Evolutionary conservation across 2,113 vertebrate genomes (phyloP).

Genomic region (Scomber colias): DNA sequence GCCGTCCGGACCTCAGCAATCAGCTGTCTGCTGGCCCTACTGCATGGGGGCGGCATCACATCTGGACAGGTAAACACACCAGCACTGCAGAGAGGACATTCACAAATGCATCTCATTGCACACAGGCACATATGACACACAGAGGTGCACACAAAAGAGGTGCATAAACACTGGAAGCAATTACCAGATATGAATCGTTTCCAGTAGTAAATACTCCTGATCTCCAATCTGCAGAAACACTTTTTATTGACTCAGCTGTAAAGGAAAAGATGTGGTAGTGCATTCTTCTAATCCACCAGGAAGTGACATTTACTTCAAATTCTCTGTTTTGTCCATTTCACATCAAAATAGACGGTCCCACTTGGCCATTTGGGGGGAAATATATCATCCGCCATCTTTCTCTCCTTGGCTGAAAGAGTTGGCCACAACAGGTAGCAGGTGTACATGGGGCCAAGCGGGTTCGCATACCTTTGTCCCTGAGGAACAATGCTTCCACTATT

Average conservation of each 20-base stretch:
- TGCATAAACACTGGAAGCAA: slow-evolving; percentile 16
- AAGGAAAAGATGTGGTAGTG: slow-evolving; percentile 56
- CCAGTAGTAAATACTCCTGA: slow-evolving; percentile 10
- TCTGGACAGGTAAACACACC: slow-evolving; percentile 85
- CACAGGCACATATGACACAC: slow-evolving; percentile 2
- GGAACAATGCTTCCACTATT: slow-evolving; percentile 75
- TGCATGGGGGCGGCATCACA: slow-evolving; percentile 83
- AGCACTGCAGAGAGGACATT: not conserved
- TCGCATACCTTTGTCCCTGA: slow-evolving; percentile 75
- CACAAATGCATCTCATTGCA: not conserved
- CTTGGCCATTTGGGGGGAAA: slow-evolving; percentile 59
- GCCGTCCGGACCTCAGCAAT: slow-evolving; percentile 92
- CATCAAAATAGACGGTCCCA: slow-evolving; percentile 59
- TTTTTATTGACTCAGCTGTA: slow-evolving; percentile 54
- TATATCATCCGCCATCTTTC: slow-evolving; percentile 46
- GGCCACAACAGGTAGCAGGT: slow-evolving; percentile 75
- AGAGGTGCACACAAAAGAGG: not conserved
- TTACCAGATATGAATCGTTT: slow-evolving; percentile 14
- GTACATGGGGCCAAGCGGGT: slow-evolving; percentile 60
- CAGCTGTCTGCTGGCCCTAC: slow-evolving; percentile 92
- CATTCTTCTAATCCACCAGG: slow-evolving; percentile 51
- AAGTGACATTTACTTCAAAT: slow-evolving; percentile 49
- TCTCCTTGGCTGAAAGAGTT: slow-evolving; percentile 56
- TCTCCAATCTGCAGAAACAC: slow-evolving; percentile 47
- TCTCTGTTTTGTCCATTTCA: slow-evolving; percentile 72